Evolutionary conservation across 2,888 invertebrate genomes (phyloP), one percentile per base, ranked within the genome.

Genomic region (Priocnemis perturbator): DNA sequence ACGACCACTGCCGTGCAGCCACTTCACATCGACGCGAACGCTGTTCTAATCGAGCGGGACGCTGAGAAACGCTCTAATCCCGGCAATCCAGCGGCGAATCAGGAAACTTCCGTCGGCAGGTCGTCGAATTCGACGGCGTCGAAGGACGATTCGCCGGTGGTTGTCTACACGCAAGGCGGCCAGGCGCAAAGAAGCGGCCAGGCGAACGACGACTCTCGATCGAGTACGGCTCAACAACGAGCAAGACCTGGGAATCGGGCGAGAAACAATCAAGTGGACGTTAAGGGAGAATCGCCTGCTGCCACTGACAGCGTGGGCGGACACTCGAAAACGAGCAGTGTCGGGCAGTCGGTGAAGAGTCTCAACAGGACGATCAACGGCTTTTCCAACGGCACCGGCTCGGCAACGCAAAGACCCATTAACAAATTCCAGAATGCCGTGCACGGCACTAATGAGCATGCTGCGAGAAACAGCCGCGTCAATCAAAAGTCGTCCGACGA

Each of bases 1-100:
- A 84, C 89, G 0, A 83, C 86, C 3, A 88, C 89, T 0, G 89
- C 88, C 0, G 87, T 86, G 0, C 85, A 88, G 26, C 88, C 89
- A 0, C 73, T 88, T 3, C 81, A 87, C 56, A 86, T 88, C 53
- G 87, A 88, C 60, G 83, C 86, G 3, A 76, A 79, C 1, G 69
- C 79, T 4, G 72, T 84, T 30, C 65, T 82, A 3, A 66, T 76
- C 48, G 86, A 84, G 7, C 37, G 37, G 14, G 78, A 73, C 66
- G 37, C 26, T 26, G 26, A 26, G 3, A 26, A 26, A 26, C 26
- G 26, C 26, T 26, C 26, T 2, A 64, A 47, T 21, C 9, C 21
- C 0, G 17, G 53, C 0, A 68, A 75, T 17, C 44, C 47, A 20
- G n/a, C 65, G 20, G 50, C 19, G 20, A 63, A 20, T 53, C 55